Evolutionary conservation across 2,888 invertebrate species (phyloP), one percentile per base, ranked within the genome.

Genomic region (Philereme vetulata): DNA sequence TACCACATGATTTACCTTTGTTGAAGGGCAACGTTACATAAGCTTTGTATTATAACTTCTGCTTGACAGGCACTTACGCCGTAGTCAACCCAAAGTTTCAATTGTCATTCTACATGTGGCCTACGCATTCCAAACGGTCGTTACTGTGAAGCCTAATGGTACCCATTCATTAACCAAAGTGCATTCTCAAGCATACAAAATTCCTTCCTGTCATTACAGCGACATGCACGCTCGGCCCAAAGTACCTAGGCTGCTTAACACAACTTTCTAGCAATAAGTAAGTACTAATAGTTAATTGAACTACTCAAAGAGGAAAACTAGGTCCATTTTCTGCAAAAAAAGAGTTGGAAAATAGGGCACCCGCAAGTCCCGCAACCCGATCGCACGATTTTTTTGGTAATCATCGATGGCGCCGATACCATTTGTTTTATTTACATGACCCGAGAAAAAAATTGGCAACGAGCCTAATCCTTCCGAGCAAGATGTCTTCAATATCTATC

Each of bases 391-490:
- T 56, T 67, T 77, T 75, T 76, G 67, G 60, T 60, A 68, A 64
- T 69, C 68, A 73, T 21, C 72, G 68, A 72, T 72, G 81, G 82
- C 82, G 83, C 82, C 85, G 78, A 82, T 80, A 80, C 75, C 72
- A 73, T 78, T 76, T 77, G 80, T 80, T 86, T 85, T 85, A 87
- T 89, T 88, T 85, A 86, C 86, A 88, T 78, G 78, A 62, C 78
- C 58, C 62, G 70, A 71, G 74, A 82, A 88, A 88, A 21, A 87
- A 85, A 80, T 88, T 90, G 90, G 90, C 90, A 80, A 64, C 54
- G 67, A 54, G 82, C 89, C 89, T 84, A 82, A 78, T 74, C 71
- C 49, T 65, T 73, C 49, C 34, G 72, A 72, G 72, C 77, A 74
- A 70, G 73, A 76, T 68, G 71, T 75, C 72, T 74, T 72, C 21